Base-by-base conservation (phyloP, 2,797 vertebrate genomes). In the Coregonus sp. region DNA sequence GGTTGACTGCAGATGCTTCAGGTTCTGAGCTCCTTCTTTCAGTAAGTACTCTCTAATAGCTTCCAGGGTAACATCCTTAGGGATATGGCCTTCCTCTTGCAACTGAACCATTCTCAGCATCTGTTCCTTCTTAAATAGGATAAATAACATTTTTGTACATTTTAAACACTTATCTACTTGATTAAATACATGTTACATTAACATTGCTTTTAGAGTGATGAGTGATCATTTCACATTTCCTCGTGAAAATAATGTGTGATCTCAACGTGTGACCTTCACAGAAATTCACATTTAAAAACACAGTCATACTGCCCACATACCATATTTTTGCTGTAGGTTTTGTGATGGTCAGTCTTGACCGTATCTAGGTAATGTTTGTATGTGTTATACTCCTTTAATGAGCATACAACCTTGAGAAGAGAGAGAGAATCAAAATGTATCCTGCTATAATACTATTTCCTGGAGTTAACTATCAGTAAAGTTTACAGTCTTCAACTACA, bases 81-180 rank as follows among this genome's bases (percentile, higher is more conserved):
- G 68, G 18, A 80, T 72, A 31, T 67, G 50, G 5, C 74, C 78
- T 16, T 73, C 20, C 74, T 80, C 59, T 56, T 80, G 78, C 12
- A 67, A 59, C 50, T 56, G 67, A n/a, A 74, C 6, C 29, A 76
- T 18, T n/a, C n/a, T 47, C 63, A n/a, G 37, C 63, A 80, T 73
- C 51, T 59, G 71, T 47, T 54, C 50, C 63, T 20, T 73, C 78
- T 80, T 20, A 20, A 80, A 69, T 14, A 11, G 5, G 72, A 29
- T 50, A 68, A 70, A 25, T 2, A 11, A 70, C 6, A 61, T 29
- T 33, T 12, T 67, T 66, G 11, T 33, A 67, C 31, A 33, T 33
- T 33, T 68, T 29, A 37, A 29, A 68, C 14, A 25, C 59, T 25
- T 25, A 11, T 63, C n/a, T 20, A 11, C n/a, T 2, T 20, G 2